Evolutionary conservation across 2,113 vertebrate species (phyloP).

Genomic region (Mixornis gularis): DNA sequence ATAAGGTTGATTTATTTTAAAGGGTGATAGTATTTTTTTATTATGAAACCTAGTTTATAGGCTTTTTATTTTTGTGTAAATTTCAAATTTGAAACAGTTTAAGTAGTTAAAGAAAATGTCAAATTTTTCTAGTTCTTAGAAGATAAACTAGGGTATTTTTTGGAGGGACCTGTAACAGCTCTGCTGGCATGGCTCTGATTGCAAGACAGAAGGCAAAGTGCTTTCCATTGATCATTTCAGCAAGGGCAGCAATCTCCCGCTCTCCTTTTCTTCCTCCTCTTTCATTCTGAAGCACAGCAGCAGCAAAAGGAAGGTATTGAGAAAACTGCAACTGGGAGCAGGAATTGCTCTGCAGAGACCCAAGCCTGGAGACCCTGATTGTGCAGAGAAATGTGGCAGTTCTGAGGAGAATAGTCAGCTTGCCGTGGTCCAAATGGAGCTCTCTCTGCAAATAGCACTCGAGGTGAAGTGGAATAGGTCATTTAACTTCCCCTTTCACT

Average conservation of each 20-base stretch:
- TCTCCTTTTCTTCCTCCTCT: conserved; percentile 28
- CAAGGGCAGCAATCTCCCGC: neutral
- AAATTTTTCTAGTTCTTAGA: neutral
- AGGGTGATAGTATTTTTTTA: neutral
- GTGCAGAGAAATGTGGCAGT: neutral
- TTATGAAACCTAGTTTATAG: neutral
- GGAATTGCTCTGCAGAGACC: conserved; percentile 23
- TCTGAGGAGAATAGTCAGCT: neutral
- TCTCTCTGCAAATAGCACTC: neutral
- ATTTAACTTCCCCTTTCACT: neutral
- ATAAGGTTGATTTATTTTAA: neutral
- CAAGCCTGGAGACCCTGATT: neutral
- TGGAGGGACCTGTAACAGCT: neutral
- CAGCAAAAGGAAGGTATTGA: neutral
- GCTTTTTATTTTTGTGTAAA: neutral
- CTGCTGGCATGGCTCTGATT: neutral
- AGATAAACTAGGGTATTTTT: neutral
- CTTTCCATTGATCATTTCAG: conserved; percentile 32
- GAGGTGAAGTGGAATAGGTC: conserved; percentile 11
- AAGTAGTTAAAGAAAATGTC: neutral
- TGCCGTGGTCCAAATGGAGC: neutral
- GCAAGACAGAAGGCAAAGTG: conserved; percentile 5
- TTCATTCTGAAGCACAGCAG: conserved; percentile 15
- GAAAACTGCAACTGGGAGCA: neutral
- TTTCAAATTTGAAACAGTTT: neutral